These are phyloP conservation scores for Apis florea DNA, from an alignment of 1,140 invertebrate genomes.

Conservation along the genomic window DNA sequence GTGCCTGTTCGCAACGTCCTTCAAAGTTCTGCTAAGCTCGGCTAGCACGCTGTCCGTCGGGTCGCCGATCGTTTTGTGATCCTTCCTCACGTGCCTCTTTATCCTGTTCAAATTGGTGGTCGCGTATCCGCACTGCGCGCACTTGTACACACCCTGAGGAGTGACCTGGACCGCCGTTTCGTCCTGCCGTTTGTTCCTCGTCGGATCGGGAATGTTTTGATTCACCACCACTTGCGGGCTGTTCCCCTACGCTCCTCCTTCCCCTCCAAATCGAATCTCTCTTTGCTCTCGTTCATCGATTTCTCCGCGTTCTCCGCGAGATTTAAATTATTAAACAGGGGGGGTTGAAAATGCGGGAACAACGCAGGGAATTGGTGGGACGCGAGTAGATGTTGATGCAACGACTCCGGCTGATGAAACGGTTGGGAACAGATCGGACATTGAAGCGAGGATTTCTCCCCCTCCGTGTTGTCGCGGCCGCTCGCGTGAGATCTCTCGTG, in stretches of 20 bases:
- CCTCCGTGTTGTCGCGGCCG: constrained; percentile 60
- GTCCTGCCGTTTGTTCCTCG: constrained; percentile 71
- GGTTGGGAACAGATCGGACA: constrained; percentile 83
- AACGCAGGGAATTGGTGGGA: constrained; percentile 82
- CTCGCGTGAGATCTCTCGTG: constrained; percentile 92
- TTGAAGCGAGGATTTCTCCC: constrained; percentile 75
- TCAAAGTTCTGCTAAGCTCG: constrained; percentile 79
- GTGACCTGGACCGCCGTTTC: constrained; percentile 76
- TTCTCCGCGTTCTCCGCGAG: constrained; percentile 62
- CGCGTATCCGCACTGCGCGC: constrained; percentile 85
- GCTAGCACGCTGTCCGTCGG: constrained; percentile 75
- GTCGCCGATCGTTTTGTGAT: constrained; percentile 80
- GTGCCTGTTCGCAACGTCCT: constrained; percentile 81
- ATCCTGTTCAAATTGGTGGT: constrained; percentile 83
- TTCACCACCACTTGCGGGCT: constrained; percentile 61
- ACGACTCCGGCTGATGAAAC: constrained; percentile 81
- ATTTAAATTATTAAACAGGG: constrained; percentile 61
- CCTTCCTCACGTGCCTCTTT: constrained; percentile 84
- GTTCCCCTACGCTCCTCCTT: constrained; percentile 70
- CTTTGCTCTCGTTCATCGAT: constrained; percentile 55
- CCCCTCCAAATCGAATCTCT: constrained; percentile 53
- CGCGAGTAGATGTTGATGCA: constrained; percentile 83
- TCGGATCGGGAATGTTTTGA: constrained; percentile 35
- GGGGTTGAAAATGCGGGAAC: constrained; percentile 76
- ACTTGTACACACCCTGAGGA: constrained; percentile 80